Conservation (phyloP, 2,797 vertebrate species). For the Dromococcyx pavoninus region DNA sequence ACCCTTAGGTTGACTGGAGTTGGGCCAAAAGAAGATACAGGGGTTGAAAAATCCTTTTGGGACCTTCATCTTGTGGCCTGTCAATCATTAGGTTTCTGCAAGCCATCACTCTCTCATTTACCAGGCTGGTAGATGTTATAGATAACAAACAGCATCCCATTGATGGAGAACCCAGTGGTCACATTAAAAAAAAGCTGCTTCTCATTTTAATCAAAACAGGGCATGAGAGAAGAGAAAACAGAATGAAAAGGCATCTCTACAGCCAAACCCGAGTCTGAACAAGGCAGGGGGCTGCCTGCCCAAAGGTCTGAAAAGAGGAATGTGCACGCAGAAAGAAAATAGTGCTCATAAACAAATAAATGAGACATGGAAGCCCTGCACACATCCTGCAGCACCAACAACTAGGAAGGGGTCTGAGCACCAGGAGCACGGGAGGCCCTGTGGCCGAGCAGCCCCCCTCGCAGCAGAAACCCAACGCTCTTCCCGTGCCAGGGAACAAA, state of each 20-base stretch:
- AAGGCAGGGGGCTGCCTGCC: constrained; percentile 31
- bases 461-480: neutral
- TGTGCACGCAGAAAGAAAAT: neutral
- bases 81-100: neutral
- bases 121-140: neutral
- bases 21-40: neutral
- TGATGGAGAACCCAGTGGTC: neutral
- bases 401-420: neutral
- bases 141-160: neutral
- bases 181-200: neutral
- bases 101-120: neutral
- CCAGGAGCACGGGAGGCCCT: neutral
- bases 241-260: constrained; percentile 19
- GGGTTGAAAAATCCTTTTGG: neutral
- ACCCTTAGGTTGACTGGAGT: neutral
- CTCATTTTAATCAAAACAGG: constrained; percentile 40
- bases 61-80: neutral
- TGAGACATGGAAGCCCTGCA: neutral
- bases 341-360: constrained; percentile 18
- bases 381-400: neutral
- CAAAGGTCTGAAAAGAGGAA: constrained; percentile 51
- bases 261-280: constrained; percentile 39
- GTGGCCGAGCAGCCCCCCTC: neutral
- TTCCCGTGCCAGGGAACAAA: neutral
- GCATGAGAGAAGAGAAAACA: neutral